A percentile compares a stretch with the other conserved stretches of the same genome.
These are phyloP conservation scores for Pseudomyrmex sp. DNA, from an alignment of 1,140 invertebrate genomes.

Conservation along the genomic window DNA sequence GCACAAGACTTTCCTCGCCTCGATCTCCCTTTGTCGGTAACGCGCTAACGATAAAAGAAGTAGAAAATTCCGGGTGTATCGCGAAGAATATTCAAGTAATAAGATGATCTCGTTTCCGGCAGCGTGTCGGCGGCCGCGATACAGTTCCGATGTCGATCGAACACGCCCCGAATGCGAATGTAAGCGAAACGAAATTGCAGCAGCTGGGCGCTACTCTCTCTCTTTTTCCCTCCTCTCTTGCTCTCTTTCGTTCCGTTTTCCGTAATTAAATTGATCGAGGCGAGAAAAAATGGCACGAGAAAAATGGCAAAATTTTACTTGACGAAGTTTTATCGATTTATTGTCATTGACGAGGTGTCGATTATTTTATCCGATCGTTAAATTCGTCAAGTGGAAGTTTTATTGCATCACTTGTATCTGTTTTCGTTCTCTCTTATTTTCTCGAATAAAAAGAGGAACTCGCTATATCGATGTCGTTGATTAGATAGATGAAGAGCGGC, in stretches of 20 bases:
- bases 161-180: conserved; percentile 55
- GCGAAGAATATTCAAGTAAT: conserved; percentile 60
- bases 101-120: conserved; percentile 56
- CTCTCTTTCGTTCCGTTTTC: not conserved
- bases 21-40: conserved; percentile 33
- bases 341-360: too few relatives aligned
- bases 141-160: conserved; percentile 46
- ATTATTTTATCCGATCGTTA: too few relatives aligned
- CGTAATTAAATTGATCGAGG: too few relatives aligned
- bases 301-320: too few relatives aligned
- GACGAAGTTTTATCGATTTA: too few relatives aligned
- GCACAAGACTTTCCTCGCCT: not conserved
- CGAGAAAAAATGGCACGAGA: too few relatives aligned
- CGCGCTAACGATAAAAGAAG: conserved; percentile 47
- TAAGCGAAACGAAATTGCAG: conserved; percentile 56
- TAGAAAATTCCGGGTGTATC: conserved; percentile 48
- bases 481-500: conserved; percentile 53
- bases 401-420: too few relatives aligned
- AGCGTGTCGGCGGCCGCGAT: conserved; percentile 7
- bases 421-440: too few relatives aligned
- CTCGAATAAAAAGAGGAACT: not conserved
- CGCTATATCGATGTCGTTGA: conserved; percentile 25
- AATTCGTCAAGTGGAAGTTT: too few relatives aligned
- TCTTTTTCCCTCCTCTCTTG: conserved; percentile 8
- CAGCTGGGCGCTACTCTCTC: conserved; percentile 12